phyloP scores from a whole-genome alignment of 2,888 invertebrate species.

The Pandemis corylana region DNA sequence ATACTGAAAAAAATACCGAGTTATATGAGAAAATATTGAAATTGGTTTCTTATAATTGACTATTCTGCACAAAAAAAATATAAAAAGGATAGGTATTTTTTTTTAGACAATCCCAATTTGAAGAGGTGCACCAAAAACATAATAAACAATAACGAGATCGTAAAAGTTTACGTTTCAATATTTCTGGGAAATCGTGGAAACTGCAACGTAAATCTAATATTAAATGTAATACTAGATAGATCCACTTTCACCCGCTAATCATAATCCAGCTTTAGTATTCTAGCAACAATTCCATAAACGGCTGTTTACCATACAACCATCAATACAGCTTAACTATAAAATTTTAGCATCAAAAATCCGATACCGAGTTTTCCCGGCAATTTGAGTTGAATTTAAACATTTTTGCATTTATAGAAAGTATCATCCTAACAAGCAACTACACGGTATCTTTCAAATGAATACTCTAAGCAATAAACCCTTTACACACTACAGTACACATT shows the following conservation, averaged over 20 bases:
- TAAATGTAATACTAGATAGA: not conserved
- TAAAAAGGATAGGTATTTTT: too few relatives aligned
- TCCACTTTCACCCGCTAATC: slow-evolving; percentile 40
- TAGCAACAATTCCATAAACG: not conserved
- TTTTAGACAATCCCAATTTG: not conserved
- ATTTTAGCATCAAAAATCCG: not conserved
- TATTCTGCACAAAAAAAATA: too few relatives aligned
- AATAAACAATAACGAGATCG: not conserved
- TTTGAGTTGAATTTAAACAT: too few relatives aligned
- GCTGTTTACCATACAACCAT: not conserved
- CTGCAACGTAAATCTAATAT: not conserved
- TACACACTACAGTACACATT: slow-evolving; percentile 20
- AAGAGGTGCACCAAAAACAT: not conserved
- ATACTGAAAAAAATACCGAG: too few relatives aligned
- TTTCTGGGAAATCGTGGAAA: not conserved
- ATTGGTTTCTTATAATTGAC: too few relatives aligned
- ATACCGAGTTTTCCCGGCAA: too few relatives aligned
- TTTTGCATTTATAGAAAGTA: not conserved
- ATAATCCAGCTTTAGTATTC: slow-evolving; percentile 10
- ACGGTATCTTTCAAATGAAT: slow-evolving; percentile 13
- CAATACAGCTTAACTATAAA: not conserved
- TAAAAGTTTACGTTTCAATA: not conserved
- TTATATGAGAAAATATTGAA: too few relatives aligned
- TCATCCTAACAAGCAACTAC: not conserved
- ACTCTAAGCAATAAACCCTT: slow-evolving; percentile 7